Evolutionary conservation across 92 coral and sea anemone species (phyloP).

Genomic region (Blastomussa wellsi): DNA sequence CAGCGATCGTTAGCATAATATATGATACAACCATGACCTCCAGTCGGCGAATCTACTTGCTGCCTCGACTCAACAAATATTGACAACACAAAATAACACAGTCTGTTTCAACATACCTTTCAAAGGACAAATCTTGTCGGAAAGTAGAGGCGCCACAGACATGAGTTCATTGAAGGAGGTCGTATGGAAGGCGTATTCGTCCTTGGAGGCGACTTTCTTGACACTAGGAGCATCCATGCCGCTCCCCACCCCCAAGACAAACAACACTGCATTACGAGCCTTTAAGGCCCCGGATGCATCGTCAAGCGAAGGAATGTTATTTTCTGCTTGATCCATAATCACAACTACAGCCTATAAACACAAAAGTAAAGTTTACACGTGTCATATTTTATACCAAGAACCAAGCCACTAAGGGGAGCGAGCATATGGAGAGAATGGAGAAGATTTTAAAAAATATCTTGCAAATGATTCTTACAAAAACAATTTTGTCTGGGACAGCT

Average conservation of each 20-base stretch:
- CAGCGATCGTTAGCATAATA: no score
- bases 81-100: background rate
- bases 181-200: conserved; percentile 50
- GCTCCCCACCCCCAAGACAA: conserved; percentile 74
- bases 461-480: no score
- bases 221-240: conserved; percentile 55
- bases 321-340: conserved; percentile 56
- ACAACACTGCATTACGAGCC: conserved; percentile 67
- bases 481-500: no score
- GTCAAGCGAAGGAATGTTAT: conserved; percentile 41
- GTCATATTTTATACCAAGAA: no score
- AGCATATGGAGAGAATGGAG: no score
- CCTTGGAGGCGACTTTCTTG: conserved; percentile 51
- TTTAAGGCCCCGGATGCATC: conserved; percentile 61
- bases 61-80: no score
- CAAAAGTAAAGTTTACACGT: background rate
- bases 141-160: conserved; percentile 47
- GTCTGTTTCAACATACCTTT: conserved; percentile 44
- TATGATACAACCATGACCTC: no score
- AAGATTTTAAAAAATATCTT: no score
- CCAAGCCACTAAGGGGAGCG: no score
- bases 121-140: conserved; percentile 68
- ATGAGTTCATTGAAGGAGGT: conserved; percentile 40
- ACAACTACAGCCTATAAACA: conserved; percentile 59
- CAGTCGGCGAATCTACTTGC: no score